Percentiles rank a stretch among this genome's conserved stretches.
Evolutionary conservation across 1,140 invertebrate genomes (phyloP).

Genomic region (Charaxes varanes): DNA sequence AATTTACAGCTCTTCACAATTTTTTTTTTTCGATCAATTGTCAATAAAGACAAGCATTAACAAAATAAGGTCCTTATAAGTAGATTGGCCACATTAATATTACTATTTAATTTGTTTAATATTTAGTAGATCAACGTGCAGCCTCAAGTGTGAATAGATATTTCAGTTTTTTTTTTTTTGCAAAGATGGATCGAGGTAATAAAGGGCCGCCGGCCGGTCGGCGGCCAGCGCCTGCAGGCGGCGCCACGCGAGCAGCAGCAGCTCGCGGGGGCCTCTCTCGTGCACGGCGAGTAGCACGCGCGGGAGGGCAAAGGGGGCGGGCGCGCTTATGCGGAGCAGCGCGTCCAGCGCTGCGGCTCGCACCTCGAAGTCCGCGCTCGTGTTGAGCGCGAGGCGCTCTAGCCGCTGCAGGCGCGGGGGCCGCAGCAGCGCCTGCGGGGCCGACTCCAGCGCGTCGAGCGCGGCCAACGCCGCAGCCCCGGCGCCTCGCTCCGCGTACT

Average conservation of each 20-base stretch:
- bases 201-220: too few species aligned
- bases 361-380: constrained; percentile 23
- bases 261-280: constrained; percentile 15
- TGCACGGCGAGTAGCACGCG: constrained; percentile 18
- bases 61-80: too few species aligned
- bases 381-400: constrained; percentile 20
- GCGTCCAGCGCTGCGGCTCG: constrained; percentile 43
- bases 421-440: constrained; percentile 8
- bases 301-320: constrained; percentile 16
- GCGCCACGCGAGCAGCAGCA: constrained; percentile 36
- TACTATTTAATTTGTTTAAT: too few species aligned
- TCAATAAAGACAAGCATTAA: too few species aligned
- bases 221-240: constrained; percentile 23
- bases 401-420: constrained; percentile 14
- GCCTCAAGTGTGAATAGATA: too few species aligned
- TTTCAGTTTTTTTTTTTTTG: too few species aligned
- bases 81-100: too few species aligned
- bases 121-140: too few species aligned
- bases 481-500: constrained; percentile 21
- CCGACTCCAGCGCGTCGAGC: constrained; percentile 20
- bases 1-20: too few species aligned
- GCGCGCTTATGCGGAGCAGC: constrained; percentile 17
- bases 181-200: too few species aligned
- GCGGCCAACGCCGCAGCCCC: constrained; percentile 15
- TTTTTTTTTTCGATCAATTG: too few species aligned